These are phyloP conservation scores for Syngnathus typhle DNA, from an alignment of 2,113 vertebrate genomes.

Conservation along the genomic window DNA sequence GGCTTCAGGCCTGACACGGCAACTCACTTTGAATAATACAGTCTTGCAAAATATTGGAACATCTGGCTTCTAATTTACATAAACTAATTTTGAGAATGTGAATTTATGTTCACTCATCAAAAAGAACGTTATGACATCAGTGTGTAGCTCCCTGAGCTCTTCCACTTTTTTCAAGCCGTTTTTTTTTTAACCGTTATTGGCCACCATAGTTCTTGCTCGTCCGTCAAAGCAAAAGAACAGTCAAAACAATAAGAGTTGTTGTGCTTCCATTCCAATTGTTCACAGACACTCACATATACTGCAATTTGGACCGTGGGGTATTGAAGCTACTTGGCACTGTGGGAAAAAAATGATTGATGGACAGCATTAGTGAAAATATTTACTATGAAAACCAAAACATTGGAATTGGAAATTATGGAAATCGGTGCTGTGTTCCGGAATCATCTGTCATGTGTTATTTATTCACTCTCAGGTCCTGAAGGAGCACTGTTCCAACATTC, in stretches of 20 bases:
- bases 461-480: constrained; percentile 76
- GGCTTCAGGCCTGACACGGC: not conserved
- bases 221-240: not conserved
- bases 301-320: not conserved
- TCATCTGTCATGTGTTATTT: not conserved
- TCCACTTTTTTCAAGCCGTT: too few species aligned
- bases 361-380: too few species aligned
- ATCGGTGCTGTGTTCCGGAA: not conserved
- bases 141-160: too few species aligned
- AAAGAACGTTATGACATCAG: too few species aligned
- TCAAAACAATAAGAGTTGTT: not conserved
- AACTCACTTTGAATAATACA: not conserved
- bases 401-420: not conserved
- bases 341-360: too few species aligned
- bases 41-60: not conserved
- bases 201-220: not conserved
- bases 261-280: not conserved
- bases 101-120: not conserved
- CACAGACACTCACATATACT: not conserved
- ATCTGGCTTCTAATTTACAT: not conserved
- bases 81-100: not conserved
- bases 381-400: not conserved
- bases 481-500: constrained; percentile 95
- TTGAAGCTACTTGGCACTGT: too few species aligned
- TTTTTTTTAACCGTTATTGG: not conserved